Evolutionary conservation across 2,113 vertebrate genomes (phyloP), one percentile per base, ranked within the genome.

Genomic region (Perca flavescens): DNA sequence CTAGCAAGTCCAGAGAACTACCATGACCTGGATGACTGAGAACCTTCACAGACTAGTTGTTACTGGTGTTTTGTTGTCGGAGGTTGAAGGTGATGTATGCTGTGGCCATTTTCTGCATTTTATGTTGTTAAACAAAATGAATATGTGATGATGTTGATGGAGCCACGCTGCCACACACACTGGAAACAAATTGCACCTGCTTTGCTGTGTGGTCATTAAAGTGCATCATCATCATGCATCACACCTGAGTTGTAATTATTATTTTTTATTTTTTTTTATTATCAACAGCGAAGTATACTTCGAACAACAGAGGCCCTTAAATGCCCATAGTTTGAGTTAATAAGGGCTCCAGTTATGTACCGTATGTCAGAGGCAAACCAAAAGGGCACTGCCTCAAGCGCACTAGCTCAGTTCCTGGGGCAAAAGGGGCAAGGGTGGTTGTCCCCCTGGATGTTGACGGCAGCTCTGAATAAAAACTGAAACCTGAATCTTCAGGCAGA

Each of bases 401-500:
- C 31, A 70, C 34, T 22, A 40, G 1, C 69, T 49, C 57, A 16
- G 46, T n/a, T 61, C 4, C 17, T 14, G 11, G 3, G 74, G 16
- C 1, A 21, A 21, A 22, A n/a, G 12, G 5, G 22, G 9, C 1
- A 25, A 49, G 31, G 17, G 25, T 9, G 6, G 17, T n/a, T 17
- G 60, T 49, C 56, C 25, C 11, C 22, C 12, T 49, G 49, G 3
- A 13, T 25, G 19, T 40, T 63, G 16, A 64, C 2, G 0, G 62
- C 64, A 8, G 2, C 9, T 3, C 43, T 49, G 46, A 34, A 47
- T 12, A 63, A 34, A 54, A 60, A 40, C 10, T 31, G 10, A 57
- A 50, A 22, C 17, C 28, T 14, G 1, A 49, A 75, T 79, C 1
- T 60, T 81, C 74, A 34, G 53, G 13, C 6, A 68, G 82, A 86